Base-by-base conservation (phyloP, 2,113 vertebrate species). In the Lutjanus erythropterus region DNA sequence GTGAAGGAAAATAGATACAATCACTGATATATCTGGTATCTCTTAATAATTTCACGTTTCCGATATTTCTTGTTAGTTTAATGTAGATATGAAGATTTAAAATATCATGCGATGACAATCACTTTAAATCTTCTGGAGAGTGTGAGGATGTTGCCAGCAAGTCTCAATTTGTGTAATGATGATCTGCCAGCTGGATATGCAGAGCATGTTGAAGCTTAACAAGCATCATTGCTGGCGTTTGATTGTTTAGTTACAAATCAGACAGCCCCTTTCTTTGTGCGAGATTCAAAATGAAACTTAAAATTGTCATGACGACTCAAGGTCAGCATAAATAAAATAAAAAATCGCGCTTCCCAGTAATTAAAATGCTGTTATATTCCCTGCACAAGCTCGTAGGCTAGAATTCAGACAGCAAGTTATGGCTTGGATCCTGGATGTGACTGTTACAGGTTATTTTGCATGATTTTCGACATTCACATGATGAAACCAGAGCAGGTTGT, bases 91-190 rank as follows among this genome's bases (percentile, higher is more conserved):
- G 50, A 70, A 10, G 19, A 31, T 78, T n/a, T 65, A 47, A 35
- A 71, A 56, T 70, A 71, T 66, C 44, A 47, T 27, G 9, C 72
- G 55, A 78, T 62, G 62, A 61, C 14, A 25, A 25, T 71, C 55
- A 31, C 59, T 70, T 66, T 31, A 61, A 75, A 58, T 66, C 53
- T 72, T 82, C 67, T 60, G 14, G 37, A 69, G 42, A 41, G 41
- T 39, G 31, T 75, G 49, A 41, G 41, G 47, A 39, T 75, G 49
- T 71, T 35, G 55, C 65, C 37, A 65, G 67, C 39, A 14, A 70
- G 56, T 73, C 42, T 56, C 77, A 73, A 65, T 88, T 80, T 79
- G 77, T 71, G 50, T 49, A 81, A 76, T 74, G 55, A 75, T 77
- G 56, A 44, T 80, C 68, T 84, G 59, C 83, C 78, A 60, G 69